phyloP scores from a whole-genome alignment of 2,888 invertebrate species.

The Eledone cirrhosa region DNA sequence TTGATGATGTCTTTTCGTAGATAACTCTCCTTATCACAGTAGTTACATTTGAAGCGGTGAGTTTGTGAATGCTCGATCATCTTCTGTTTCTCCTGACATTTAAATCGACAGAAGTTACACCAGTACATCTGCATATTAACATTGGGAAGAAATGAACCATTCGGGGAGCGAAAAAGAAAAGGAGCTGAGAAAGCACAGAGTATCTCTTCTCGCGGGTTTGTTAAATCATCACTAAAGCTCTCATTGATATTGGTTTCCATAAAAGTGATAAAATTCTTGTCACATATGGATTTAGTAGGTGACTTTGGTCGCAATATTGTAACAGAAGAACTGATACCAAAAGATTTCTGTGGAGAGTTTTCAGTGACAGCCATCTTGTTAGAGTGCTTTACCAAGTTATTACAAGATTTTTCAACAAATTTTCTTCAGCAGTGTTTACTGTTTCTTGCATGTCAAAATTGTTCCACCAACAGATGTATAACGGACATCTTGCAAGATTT shows the following conservation, averaged over 20 bases:
- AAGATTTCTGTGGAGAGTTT: background rate
- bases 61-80: constrained; percentile 20
- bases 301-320: constrained; percentile 41
- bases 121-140: constrained; percentile 26
- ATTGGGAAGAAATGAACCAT: background rate
- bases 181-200: constrained; percentile 24
- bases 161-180: background rate
- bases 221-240: background rate
- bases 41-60: constrained; percentile 29
- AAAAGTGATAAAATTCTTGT: constrained; percentile 46
- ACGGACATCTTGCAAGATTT: too few relatives aligned
- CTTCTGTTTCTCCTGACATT: constrained; percentile 18
- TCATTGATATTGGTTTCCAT: constrained; percentile 39
- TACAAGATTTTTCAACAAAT: too few relatives aligned
- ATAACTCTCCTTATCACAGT: constrained; percentile 20
- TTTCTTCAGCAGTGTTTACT: too few relatives aligned
- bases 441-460: too few relatives aligned
- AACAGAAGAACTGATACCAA: constrained; percentile 19
- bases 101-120: constrained; percentile 32
- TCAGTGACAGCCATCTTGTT: too few relatives aligned
- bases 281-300: constrained; percentile 42
- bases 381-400: too few relatives aligned
- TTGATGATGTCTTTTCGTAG: constrained; percentile 23
- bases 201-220: constrained; percentile 7
- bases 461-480: too few relatives aligned